Percentiles rank a stretch among this genome's conserved stretches.
phyloP scores from a whole-genome alignment of 1,140 invertebrate genomes.

The Caerostris extrusa region DNA sequence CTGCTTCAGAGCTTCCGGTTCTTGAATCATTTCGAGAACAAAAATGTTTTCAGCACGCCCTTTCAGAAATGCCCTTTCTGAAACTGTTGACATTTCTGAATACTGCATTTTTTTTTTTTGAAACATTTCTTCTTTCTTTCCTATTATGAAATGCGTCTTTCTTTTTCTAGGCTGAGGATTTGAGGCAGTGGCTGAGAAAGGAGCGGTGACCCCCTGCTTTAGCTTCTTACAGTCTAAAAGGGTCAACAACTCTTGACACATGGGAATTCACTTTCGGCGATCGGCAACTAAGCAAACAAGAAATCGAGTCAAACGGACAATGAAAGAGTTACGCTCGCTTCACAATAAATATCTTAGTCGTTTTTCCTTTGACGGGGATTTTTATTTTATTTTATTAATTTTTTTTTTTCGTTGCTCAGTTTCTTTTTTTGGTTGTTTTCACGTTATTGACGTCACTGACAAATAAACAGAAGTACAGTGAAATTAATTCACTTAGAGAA shows the following conservation, averaged over 20 bases:
- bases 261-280: conserved; percentile 73
- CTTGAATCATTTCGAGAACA: neutral
- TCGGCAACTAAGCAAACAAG: conserved; percentile 73
- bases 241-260: conserved; percentile 76
- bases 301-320: conserved; percentile 74
- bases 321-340: conserved; percentile 74
- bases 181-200: conserved; percentile 42
- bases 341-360: conserved; percentile 72
- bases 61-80: conserved; percentile 3
- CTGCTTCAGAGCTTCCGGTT: neutral
- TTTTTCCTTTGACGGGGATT: conserved; percentile 51
- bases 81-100: conserved; percentile 76
- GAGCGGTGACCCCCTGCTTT: conserved; percentile 68
- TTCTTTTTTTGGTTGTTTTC: conserved; percentile 53
- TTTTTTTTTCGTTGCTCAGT: conserved; percentile 22
- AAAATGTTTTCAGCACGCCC: neutral
- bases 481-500: conserved; percentile 57
- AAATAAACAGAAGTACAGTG: conserved; percentile 61
- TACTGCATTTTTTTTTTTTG: conserved; percentile 53
- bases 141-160: conserved; percentile 63
- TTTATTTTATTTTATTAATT: too few relatives aligned
- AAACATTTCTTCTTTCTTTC: conserved; percentile 44
- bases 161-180: conserved; percentile 60
- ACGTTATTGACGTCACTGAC: conserved; percentile 54
- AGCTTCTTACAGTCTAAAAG: conserved; percentile 47